Base-by-base conservation (phyloP, 2,113 vertebrate genomes). In the Pseudorasbora parva region DNA sequence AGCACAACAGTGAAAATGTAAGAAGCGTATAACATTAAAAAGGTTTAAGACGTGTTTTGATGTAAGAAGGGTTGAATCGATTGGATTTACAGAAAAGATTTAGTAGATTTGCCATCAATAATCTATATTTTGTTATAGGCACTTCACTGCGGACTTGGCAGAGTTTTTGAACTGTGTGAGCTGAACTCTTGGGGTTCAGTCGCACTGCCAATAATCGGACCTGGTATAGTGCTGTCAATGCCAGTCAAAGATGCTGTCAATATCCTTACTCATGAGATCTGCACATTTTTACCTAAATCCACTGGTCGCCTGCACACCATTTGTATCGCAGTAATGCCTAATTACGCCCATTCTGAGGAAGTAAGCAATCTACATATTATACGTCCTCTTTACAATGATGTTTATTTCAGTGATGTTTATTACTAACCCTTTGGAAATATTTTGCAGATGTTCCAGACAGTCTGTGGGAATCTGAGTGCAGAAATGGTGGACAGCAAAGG, bases 191-290 rank as follows among this genome's bases (percentile, higher is more conserved):
- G 82, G 15, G 5, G 2, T 62, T 92, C 91, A 0, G 85, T 94
- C 1, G 89, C 91, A 12, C 59, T 93, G 21, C 90, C 92, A 0
- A 19, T 94, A 8, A 92, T 93, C 2, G 93, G 93, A 75, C 90
- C 89, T 0, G 93, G 92, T 4, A 0, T 49, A 1, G 64, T 11
- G 45, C 77, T 94, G 2, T 88, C 86, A 15, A 89, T 86, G 30
- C 51, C 84, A 0, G 37, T 78, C 49, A 84, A 21, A 27, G 85
- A 88, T 25, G 92, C 92, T 0, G 21, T 88, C 62, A 43, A 83
- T 54, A 86, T 91, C 9, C 88, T 94, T 47, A 87, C 78, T 3
- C 83, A 88, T 10, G 87, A 37, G 69, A 89, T 93, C 49, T 4
- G 5, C 0, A 79, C 71, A 25, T 93, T 93, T 87, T 66, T 49